Base-by-base conservation (phyloP, 2,797 vertebrate genomes). In the Bovichtus diacanthus region DNA sequence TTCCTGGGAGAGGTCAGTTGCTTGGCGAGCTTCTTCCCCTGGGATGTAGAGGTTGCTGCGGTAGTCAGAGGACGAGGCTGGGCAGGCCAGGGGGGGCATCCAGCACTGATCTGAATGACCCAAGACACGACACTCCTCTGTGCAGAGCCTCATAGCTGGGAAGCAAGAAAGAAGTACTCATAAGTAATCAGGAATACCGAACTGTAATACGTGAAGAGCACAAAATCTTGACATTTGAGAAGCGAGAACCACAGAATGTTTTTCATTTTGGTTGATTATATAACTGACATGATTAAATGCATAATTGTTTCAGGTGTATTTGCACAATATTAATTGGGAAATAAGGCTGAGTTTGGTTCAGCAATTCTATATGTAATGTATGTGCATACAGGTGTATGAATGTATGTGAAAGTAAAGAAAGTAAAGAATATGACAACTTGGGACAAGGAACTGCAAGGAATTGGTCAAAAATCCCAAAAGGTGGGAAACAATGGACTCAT, bases 91-190 rank as follows among this genome's bases (percentile, higher is more conserved):
- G 0, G 97, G 97, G 0, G 98, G 98, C 98, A 99, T 99, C 98
- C 98, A 99, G 91, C 98, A 99, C 90, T 99, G 98, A 89, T 99
- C 98, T 0, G 98, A 99, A 87, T 99, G 98, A 4, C 98, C 98
- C 54, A 99, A 94, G 49, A 99, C 96, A 4, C 97, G 92, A 86
- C 98, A 99, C 82, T 99, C 98, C 43, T 99, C 98, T 0, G 98
- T 99, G 92, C 98, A 99, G 21, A 97, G 93, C 68, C 97, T 94
- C 97, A 97, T 99, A 0, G 97, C 98, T 99, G 92, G 1, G 36
- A 16, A 69, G 8, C 74, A 19, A 66, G 9, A n/a, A n/a, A n/a
- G n/a, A n/a, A n/a, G n/a, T 6, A 34, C 11, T 53, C 6, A 25
- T 81, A 15, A 81, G 65, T 61, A n/a, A 62, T 65, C 16, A 25